Evolutionary conservation across 2,888 invertebrate genomes (phyloP).

Genomic region (Andrena bucephala): DNA sequence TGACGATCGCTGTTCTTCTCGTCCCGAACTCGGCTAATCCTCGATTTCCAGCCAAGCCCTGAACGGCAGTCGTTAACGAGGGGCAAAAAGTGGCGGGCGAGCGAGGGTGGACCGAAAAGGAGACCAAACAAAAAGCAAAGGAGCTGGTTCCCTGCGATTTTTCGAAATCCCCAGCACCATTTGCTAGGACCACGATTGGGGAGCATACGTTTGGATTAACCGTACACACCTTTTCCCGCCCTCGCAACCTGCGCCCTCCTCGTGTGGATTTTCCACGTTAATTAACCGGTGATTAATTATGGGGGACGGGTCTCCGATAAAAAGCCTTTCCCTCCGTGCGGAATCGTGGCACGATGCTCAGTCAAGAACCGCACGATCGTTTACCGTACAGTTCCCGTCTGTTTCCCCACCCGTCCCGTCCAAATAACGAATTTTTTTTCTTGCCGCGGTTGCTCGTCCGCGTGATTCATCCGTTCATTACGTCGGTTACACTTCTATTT

Average conservation of each 20-base stretch:
- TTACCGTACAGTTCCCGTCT: constrained; percentile 24
- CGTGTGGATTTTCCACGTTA: constrained; percentile 73
- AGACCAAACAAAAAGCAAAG: constrained; percentile 11
- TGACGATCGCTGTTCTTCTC: constrained; percentile 53
- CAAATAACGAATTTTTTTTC: constrained; percentile 27
- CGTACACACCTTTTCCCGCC: constrained; percentile 13
- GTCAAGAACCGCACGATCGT: constrained; percentile 47
- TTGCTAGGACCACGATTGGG: constrained; percentile 2
- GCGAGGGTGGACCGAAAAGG: constrained; percentile 9
- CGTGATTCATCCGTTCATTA: constrained; percentile 38
- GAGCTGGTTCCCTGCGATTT: constrained; percentile 29
- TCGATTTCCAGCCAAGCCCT: constrained; percentile 22
- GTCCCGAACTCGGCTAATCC: constrained; percentile 53
- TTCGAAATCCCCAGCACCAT: constrained; percentile 54
- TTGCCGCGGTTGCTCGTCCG: not conserved
- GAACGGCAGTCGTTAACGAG: constrained; percentile 17
- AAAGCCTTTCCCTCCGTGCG: constrained; percentile 60
- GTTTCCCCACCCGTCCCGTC: constrained; percentile 35
- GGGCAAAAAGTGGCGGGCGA: not conserved
- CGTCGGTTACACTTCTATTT: constrained; percentile 17
- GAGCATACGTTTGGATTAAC: constrained; percentile 22
- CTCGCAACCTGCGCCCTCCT: constrained; percentile 13
- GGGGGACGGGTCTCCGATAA: constrained; percentile 73
- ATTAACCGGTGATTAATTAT: constrained; percentile 81
- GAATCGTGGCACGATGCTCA: constrained; percentile 35